Evolutionary conservation across 2,113 vertebrate genomes (phyloP).

Genomic region (Microcebus griseorufus): DNA sequence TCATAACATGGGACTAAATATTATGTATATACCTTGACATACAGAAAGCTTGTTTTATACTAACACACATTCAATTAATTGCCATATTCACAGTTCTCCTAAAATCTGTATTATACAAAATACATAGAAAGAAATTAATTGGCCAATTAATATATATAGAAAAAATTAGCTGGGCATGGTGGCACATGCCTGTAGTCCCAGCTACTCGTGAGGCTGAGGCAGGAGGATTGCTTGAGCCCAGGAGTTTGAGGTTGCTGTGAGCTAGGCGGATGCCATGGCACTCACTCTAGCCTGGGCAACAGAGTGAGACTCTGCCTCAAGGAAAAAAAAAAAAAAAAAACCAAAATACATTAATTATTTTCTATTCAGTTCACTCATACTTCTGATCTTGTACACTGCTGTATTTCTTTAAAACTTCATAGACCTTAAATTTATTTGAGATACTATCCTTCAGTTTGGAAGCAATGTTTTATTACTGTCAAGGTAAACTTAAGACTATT

Average conservation of each 20-base stretch:
- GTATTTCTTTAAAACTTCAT: background rate
- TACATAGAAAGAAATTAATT: no score
- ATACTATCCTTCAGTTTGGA: constrained; percentile 44
- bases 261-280: no score
- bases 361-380: constrained; percentile 39
- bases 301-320: no score
- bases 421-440: constrained; percentile 37
- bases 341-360: constrained; percentile 69
- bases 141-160: no score
- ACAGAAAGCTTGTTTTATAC: constrained; percentile 35
- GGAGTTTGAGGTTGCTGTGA: no score
- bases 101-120: constrained; percentile 64
- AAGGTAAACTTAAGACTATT: constrained; percentile 31
- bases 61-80: constrained; percentile 65
- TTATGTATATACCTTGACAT: background rate
- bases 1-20: constrained; percentile 31
- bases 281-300: no score
- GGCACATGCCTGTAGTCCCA: no score
- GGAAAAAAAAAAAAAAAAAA: no score
- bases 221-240: no score
- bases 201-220: no score
- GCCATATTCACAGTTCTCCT: constrained; percentile 72
- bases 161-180: no score
- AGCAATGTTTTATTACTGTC: constrained; percentile 44
- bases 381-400: constrained; percentile 27